A percentile compares a stretch with the other conserved stretches of the same genome.
phyloP scores from a whole-genome alignment of 2,888 invertebrate species.

The Lamproptera curius region DNA sequence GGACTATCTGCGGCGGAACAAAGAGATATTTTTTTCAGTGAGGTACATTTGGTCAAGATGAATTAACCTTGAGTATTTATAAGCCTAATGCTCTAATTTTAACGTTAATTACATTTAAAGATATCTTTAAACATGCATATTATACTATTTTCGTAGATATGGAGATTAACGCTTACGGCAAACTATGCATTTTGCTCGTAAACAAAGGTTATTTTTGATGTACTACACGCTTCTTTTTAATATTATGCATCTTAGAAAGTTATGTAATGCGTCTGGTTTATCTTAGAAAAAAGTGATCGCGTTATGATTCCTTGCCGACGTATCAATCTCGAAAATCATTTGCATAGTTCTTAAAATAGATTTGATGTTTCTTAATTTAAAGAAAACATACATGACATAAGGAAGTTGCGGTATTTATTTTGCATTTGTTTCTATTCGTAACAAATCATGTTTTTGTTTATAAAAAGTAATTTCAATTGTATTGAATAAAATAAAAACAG shows the following conservation, averaged over 20 bases:
- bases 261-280: constrained; percentile 19
- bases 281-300: constrained; percentile 3
- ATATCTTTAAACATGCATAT: not conserved
- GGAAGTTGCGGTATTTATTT: too few species aligned
- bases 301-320: not conserved
- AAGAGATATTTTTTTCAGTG: constrained; percentile 82
- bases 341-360: not conserved
- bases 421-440: too few species aligned
- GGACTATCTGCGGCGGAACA: constrained; percentile 78
- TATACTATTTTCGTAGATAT: constrained; percentile 3
- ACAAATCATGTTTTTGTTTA: too few species aligned
- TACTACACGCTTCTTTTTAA: constrained; percentile 20
- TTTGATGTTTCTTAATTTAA: not conserved
- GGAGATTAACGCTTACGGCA: constrained; percentile 1
- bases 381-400: too few species aligned
- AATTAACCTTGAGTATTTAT: constrained; percentile 60
- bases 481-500: too few species aligned
- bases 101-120: constrained; percentile 11
- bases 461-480: too few species aligned
- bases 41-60: constrained; percentile 76
- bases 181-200: constrained; percentile 10
- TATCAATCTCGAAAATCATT: not conserved
- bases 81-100: constrained; percentile 18
- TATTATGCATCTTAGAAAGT: constrained; percentile 10
- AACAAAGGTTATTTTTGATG: constrained; percentile 36